phyloP scores from a whole-genome alignment of 35 echinoderm and acorn worm species.

The Chiridota heheva region DNA sequence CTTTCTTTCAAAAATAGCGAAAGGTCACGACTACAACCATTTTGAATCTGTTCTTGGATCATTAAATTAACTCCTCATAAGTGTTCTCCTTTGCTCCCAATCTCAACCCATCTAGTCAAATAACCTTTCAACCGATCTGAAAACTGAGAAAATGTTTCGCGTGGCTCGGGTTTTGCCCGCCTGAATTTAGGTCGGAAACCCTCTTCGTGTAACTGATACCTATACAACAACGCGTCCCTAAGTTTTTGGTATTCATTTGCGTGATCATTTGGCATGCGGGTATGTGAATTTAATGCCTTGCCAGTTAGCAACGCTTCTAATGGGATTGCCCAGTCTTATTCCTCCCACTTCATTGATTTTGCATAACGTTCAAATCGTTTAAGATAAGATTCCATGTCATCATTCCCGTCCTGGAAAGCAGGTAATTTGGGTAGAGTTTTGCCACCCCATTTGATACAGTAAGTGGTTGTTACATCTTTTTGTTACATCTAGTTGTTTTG shows the following conservation, averaged over 20 bases:
- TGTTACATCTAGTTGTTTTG: background rate
- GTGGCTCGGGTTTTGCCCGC: constrained; percentile 16
- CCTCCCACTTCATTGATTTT: background rate
- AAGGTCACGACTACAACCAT: constrained; percentile 10
- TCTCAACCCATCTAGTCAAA: constrained; percentile 21
- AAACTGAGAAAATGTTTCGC: background rate
- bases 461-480: constrained; percentile 4
- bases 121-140: constrained; percentile 1
- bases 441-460: background rate
- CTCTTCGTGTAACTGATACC: constrained; percentile 51
- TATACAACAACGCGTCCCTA: constrained; percentile 45
- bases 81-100: constrained; percentile 3
- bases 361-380: constrained; percentile 25
- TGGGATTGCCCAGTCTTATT: constrained; percentile 15
- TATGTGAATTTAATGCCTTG: constrained; percentile 62
- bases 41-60: constrained; percentile 18
- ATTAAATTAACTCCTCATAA: constrained; percentile 40
- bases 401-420: background rate
- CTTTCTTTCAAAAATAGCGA: constrained; percentile 49
- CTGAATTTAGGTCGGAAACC: constrained; percentile 56
- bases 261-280: constrained; percentile 40
- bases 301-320: constrained; percentile 56
- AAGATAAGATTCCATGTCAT: constrained; percentile 28
- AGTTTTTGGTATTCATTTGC: constrained; percentile 49
- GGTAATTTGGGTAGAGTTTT: background rate